Conservation (phyloP, 1,140 invertebrate species). For the Zeugodacus cucurbitae region DNA sequence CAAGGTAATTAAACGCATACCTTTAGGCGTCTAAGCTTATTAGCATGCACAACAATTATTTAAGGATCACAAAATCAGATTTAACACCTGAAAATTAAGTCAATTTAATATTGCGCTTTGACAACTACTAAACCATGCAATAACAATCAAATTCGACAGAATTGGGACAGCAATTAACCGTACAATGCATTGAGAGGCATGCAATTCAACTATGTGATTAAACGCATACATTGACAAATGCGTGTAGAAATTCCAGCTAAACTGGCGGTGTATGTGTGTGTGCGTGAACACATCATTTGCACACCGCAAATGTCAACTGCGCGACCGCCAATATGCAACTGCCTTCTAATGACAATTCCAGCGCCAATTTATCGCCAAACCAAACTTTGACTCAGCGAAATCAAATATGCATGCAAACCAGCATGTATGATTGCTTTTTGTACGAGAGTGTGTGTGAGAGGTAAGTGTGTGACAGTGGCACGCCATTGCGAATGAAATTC, state of each 20-base stretch:
- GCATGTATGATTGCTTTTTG: background rate
- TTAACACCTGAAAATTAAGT: constrained; percentile 24
- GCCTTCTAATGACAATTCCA: background rate
- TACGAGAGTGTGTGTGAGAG: background rate
- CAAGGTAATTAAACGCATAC: background rate
- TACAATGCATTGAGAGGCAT: background rate
- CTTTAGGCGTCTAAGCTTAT: background rate
- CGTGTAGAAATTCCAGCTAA: background rate
- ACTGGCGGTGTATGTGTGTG: background rate
- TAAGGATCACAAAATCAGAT: background rate
- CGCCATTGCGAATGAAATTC: background rate
- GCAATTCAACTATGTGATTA: background rate
- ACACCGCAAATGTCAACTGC: constrained; percentile 29
- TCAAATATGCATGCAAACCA: constrained; percentile 1
- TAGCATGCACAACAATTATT: background rate
- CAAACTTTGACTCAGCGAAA: constrained; percentile 29
- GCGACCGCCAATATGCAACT: constrained; percentile 13
- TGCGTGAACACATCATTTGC: background rate
- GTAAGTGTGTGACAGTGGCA: background rate
- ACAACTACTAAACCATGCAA: background rate
- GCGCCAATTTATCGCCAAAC: constrained; percentile 9
- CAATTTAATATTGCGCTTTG: background rate
- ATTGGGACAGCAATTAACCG: background rate
- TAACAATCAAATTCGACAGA: background rate
- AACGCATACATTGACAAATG: background rate